Evolutionary conservation across 92 coral and sea anemone species (phyloP), one percentile per base, ranked within the genome.

Genomic region (Siderastrea radians): DNA sequence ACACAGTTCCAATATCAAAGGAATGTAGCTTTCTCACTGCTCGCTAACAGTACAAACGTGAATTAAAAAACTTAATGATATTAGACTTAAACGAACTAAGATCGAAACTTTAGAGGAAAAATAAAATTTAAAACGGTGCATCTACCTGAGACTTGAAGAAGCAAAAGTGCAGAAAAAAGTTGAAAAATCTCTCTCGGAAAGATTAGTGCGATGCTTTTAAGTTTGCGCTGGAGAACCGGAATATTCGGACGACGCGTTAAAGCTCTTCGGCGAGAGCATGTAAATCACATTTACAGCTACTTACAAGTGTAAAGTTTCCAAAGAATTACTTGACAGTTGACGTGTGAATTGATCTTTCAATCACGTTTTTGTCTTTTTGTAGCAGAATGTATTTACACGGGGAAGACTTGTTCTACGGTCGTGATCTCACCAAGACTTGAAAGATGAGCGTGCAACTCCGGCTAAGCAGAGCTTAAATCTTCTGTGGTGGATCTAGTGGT

Each of bases 261-360:
- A 13, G 10, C 61, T 6, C 73, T 67, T 62, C 49, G 14, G 63
- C 73, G 48, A 53, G 68, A 26, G 61, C 61, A 84, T 84, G 87
- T 66, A 83, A 82, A 83, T 83, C 62, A 51, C 71, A 74, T 84
- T 73, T 74, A 74, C 87, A 73, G 87, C 49, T 81, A 73, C 87
- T 74, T 84, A 60, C 19, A 49, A 51, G 87, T 84, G 87, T 54
- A 84, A 49, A 26, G 72, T 73, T 73, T 62, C 73, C 45, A 19
- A 74, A 82, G 49, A 73, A 55, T 73, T 64, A 73, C 87, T 84
- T 84, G 87, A 82, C 86, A 82, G 69, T 17, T 82, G 77, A 84
- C 81, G 87, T 73, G 87, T 15, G 51, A 84, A 84, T 73, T 73
- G 87, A 73, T 13, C 75, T 64, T 17, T 71, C 86, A 54, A 82